These are phyloP conservation scores for Neuroscelio doddi DNA, from an alignment of 2,888 invertebrate species.

Conservation along the genomic window DNA sequence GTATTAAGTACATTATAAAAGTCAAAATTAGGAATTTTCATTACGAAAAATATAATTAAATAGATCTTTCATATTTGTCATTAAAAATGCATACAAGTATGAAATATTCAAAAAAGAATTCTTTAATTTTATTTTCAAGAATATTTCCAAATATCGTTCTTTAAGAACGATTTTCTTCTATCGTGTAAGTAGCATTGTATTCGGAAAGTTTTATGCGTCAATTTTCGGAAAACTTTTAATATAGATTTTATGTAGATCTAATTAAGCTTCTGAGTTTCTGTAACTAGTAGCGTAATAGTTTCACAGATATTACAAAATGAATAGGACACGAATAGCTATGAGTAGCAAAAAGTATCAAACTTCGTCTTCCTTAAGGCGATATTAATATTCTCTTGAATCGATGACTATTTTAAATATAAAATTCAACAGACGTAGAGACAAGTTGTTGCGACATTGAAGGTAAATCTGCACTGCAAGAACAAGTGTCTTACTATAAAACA, in stretches of 20 bases:
- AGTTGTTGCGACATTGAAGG: too few relatives aligned
- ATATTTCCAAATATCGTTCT: not conserved
- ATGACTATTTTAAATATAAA: too few relatives aligned
- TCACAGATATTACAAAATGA: constrained; percentile 45
- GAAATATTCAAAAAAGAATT: too few relatives aligned
- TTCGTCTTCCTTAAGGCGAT: constrained; percentile 39
- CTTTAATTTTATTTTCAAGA: not conserved
- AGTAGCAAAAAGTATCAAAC: constrained; percentile 42
- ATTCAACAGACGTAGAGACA: too few relatives aligned
- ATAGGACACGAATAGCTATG: constrained; percentile 44
- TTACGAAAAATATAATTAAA: too few relatives aligned
- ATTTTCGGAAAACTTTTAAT: constrained; percentile 42
- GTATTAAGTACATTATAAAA: too few relatives aligned
- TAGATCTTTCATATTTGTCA: too few relatives aligned
- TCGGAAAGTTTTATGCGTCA: constrained; percentile 41
- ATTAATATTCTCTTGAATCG: constrained; percentile 42
- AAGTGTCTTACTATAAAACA: too few relatives aligned
- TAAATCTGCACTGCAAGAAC: too few relatives aligned
- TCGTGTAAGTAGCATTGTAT: constrained; percentile 7
- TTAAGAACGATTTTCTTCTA: constrained; percentile 4
- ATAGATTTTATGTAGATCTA: constrained; percentile 48
- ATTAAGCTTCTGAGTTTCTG: constrained; percentile 44
- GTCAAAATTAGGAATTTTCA: too few relatives aligned
- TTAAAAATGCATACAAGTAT: too few relatives aligned
- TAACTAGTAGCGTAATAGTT: constrained; percentile 44